These are phyloP conservation scores for Orthonyx spaldingii DNA, from an alignment of 2,113 vertebrate species.

Conservation along the genomic window DNA sequence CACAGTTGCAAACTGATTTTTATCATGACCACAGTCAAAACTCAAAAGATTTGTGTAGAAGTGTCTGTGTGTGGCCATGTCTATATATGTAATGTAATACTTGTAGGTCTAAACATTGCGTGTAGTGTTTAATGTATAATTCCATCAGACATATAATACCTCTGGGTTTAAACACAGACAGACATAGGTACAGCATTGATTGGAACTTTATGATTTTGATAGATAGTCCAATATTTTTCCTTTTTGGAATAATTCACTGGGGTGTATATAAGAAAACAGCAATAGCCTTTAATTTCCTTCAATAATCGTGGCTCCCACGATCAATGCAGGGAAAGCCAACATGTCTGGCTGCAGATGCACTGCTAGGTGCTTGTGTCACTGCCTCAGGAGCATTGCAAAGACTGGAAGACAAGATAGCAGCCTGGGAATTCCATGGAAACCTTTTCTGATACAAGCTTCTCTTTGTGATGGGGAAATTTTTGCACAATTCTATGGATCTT, in stretches of 20 bases:
- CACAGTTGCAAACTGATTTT: not conserved
- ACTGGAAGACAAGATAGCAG: not conserved
- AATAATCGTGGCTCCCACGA: not conserved
- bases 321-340: not conserved
- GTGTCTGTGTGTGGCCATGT: not conserved
- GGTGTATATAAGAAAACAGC: not conserved
- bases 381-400: not conserved
- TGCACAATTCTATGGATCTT: not conserved
- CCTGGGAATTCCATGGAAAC: not conserved
- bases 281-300: not conserved
- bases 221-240: not conserved
- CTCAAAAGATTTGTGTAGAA: not conserved
- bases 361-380: not conserved
- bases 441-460: not conserved
- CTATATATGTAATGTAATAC: not conserved
- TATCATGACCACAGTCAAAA: not conserved
- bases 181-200: not conserved
- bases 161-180: not conserved
- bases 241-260: not conserved
- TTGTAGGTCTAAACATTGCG: not conserved
- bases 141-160: not conserved
- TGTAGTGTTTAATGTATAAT: not conserved
- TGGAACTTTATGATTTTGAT: not conserved
- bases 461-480: not conserved
- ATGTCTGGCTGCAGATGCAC: not conserved